These are phyloP conservation scores for Alitta virens DNA, from an alignment of 2,888 invertebrate species.

Conservation along the genomic window DNA sequence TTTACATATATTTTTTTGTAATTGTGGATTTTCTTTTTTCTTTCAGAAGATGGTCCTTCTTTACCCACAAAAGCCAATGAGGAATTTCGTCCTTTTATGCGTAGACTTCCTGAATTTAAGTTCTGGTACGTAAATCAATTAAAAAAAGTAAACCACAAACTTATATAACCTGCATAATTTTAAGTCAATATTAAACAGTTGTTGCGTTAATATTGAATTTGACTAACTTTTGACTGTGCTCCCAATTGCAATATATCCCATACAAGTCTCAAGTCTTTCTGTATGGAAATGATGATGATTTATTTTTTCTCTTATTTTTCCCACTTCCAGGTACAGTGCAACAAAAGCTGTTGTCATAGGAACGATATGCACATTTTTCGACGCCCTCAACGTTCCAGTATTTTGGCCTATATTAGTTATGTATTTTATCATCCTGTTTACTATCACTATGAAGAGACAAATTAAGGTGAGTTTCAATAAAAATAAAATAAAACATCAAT, in stretches of 20 bases:
- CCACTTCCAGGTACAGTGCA: slow-evolving; percentile 71
- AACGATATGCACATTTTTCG: slow-evolving; percentile 90
- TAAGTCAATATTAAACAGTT: no score
- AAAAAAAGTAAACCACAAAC: no score
- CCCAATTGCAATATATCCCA: no score
- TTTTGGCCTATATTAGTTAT: slow-evolving; percentile 99
- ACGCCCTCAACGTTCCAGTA: slow-evolving; percentile 97
- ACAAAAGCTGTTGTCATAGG: slow-evolving; percentile 90
- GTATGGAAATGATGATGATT: no score
- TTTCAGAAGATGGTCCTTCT: slow-evolving; percentile 80
- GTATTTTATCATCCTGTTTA: slow-evolving; percentile 98
- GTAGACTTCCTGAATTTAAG: slow-evolving; percentile 96
- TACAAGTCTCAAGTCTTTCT: no score
- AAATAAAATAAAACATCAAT: no score
- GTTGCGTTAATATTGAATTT: no score
- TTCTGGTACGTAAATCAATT: slow-evolving; percentile 70
- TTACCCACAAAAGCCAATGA: slow-evolving; percentile 92
- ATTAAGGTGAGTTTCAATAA: slow-evolving; percentile 86
- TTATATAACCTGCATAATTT: no score
- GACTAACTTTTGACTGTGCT: no score
- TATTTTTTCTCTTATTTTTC: no score
- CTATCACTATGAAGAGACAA: slow-evolving; percentile 99
- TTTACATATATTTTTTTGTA: no score
- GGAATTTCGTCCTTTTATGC: slow-evolving; percentile 97
- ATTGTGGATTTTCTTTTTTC: not conserved